phyloP scores from a whole-genome alignment of 2,888 invertebrate species.

The Alloscopus bannaensis region DNA sequence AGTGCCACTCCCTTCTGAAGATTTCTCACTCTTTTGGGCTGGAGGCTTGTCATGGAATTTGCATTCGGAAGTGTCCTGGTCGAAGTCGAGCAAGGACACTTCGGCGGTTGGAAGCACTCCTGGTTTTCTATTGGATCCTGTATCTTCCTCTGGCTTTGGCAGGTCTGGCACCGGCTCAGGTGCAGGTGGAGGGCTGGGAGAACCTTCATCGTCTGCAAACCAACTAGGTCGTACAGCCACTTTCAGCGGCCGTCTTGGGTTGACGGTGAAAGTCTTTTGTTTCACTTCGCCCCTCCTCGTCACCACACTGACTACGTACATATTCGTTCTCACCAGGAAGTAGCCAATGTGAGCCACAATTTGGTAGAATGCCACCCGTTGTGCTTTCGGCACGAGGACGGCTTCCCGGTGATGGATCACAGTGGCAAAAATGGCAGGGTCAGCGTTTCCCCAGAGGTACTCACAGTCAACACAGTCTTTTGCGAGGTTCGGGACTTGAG shows the following conservation, averaged over 20 bases:
- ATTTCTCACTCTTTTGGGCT: neutral
- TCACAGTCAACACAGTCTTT: neutral
- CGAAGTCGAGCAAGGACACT: neutral
- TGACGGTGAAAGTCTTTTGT: neutral
- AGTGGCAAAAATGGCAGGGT: neutral
- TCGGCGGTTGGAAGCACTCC: neutral
- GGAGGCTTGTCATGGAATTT: neutral
- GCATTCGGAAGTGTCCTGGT: neutral
- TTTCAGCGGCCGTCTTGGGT: neutral
- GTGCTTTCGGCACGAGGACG: neutral
- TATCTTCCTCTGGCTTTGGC: neutral
- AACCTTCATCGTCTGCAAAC: neutral
- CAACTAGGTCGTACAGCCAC: neutral
- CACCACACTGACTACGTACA: neutral
- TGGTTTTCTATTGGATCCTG: neutral
- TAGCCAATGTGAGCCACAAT: conserved; percentile 5
- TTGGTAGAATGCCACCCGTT: neutral
- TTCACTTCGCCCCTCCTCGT: neutral
- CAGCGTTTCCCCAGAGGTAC: neutral
- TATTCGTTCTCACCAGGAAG: neutral
- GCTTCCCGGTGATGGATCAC: neutral
- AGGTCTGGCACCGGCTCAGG: neutral
- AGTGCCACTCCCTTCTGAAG: neutral
- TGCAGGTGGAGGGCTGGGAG: neutral
- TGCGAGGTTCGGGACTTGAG: neutral